Base-by-base conservation (phyloP, 2,888 invertebrate species). In the Cryptocephalus primarius region DNA sequence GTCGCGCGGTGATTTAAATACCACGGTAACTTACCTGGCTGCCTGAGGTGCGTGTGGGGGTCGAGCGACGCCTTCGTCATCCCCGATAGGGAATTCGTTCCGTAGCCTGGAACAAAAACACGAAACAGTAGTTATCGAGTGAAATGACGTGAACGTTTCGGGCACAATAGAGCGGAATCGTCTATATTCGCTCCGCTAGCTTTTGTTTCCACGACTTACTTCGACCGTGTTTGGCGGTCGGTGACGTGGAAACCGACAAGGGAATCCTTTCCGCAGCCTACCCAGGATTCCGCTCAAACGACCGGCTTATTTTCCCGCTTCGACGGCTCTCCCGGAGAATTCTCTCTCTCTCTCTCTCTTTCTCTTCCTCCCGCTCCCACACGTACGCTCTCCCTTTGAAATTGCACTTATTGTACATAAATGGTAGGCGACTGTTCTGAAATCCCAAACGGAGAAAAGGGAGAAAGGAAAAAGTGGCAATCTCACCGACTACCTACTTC, bases 21-120 rank as follows among this genome's bases (percentile, higher is more conserved):
- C 6, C 22, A 4, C 22, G 22, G 3, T 22, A 36, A 4, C 55
- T 76, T 71, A 89, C 90, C 89, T 76, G 90, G 89, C 76, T 90
- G 90, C 66, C 90, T 79, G 60, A 90, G 81, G 75, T 91, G 90
- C 64, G 88, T 80, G 74, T 91, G 90, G 44, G 89, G 85, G 72
- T 90, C 91, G 71, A 91, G 75, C 57, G 86, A 83, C 61, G 87
- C 78, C 70, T 89, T 89, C 52, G 85, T 85, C 82, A 85, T 84
- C 55, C 79, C 83, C 57, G 80, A 78, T 65, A 88, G 71, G 44
- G 85, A 78, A 74, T 90, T 88, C 69, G 85, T 80, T 69, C 86
- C 83, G 77, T 91, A 90, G 67, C 89, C 90, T 90, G 77, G 8
- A 80, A 84, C 63, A 64, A 67, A 70, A 66, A 64, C 45, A 47